These are phyloP conservation scores for Pimephales promelas DNA, from an alignment of 2,113 vertebrate species.

Conservation along the genomic window DNA sequence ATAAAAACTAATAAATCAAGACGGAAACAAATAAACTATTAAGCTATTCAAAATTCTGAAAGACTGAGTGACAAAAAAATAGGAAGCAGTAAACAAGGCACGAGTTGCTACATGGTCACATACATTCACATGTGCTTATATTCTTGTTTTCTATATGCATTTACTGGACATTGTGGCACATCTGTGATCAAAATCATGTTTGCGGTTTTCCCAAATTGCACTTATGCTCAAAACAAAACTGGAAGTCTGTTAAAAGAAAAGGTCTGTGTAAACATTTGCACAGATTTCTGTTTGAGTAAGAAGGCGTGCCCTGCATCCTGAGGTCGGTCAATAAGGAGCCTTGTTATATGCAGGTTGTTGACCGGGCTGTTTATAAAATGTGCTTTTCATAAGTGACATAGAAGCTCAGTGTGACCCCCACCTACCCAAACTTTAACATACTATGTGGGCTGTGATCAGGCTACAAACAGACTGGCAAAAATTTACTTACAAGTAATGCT, in stretches of 20 bases:
- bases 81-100: background rate
- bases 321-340: constrained; percentile 21
- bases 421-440: constrained; percentile 18
- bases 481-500: constrained; percentile 18
- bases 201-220: constrained; percentile 20
- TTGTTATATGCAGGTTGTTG: constrained; percentile 36
- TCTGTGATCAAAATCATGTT: constrained; percentile 11
- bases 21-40: too few relatives aligned
- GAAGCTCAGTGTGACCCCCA: constrained; percentile 38
- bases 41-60: background rate
- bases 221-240: constrained; percentile 20
- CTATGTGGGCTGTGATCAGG: constrained; percentile 24
- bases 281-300: constrained; percentile 42
- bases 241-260: constrained; percentile 37
- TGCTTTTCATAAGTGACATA: constrained; percentile 45
- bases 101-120: background rate
- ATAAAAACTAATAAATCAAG: too few relatives aligned
- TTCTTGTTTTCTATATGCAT: background rate
- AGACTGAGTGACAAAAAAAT: background rate
- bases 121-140: background rate
- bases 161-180: background rate
- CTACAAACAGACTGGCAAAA: constrained; percentile 10
- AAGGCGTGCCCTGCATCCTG: constrained; percentile 31
- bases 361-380: constrained; percentile 47
- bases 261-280: constrained; percentile 32